Evolutionary conservation across 2,888 invertebrate species (phyloP).

Genomic region (Orthosia gothica): DNA sequence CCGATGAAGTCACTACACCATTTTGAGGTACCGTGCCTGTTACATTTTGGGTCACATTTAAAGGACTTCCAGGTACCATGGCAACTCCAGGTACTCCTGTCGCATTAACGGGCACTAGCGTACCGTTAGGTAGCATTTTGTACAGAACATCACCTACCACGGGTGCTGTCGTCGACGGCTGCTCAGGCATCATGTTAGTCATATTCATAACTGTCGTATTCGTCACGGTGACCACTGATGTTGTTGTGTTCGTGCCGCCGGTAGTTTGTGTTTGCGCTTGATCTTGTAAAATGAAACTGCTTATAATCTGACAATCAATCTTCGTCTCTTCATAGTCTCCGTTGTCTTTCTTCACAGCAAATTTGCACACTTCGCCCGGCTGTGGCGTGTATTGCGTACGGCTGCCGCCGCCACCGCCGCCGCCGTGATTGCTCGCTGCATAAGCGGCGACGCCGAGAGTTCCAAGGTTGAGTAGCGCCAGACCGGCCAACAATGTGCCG

Average conservation of each 20-base stretch:
- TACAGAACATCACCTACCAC: conserved; percentile 71
- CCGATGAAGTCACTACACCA: conserved; percentile 74
- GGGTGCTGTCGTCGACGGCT: conserved; percentile 49
- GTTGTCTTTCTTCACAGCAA: conserved; percentile 84
- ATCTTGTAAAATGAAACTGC: conserved; percentile 84
- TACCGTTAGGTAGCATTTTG: conserved; percentile 83
- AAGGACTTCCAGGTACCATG: conserved; percentile 13
- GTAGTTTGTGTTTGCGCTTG: conserved; percentile 67
- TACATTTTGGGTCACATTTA: conserved; percentile 60
- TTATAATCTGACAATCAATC: conserved; percentile 86
- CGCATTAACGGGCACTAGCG: conserved; percentile 78
- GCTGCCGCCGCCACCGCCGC: background rate
- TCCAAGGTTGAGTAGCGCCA: conserved; percentile 86
- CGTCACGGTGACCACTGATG: conserved; percentile 80
- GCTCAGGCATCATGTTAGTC: conserved; percentile 71
- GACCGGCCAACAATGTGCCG: conserved; percentile 83
- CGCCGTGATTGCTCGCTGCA: conserved; percentile 59
- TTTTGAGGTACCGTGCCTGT: conserved; percentile 62
- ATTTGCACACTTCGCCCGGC: conserved; percentile 86
- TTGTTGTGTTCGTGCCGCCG: conserved; percentile 75
- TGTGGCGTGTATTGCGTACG: conserved; percentile 68
- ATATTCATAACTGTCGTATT: conserved; percentile 82
- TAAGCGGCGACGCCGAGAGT: conserved; percentile 81
- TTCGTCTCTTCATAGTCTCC: conserved; percentile 87
- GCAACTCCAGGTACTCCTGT: conserved; percentile 52